A percentile compares a stretch with the other conserved stretches of the same genome.
Conservation (phyloP, 2,797 vertebrate genomes). For the Neosalanx taihuensis region DNA sequence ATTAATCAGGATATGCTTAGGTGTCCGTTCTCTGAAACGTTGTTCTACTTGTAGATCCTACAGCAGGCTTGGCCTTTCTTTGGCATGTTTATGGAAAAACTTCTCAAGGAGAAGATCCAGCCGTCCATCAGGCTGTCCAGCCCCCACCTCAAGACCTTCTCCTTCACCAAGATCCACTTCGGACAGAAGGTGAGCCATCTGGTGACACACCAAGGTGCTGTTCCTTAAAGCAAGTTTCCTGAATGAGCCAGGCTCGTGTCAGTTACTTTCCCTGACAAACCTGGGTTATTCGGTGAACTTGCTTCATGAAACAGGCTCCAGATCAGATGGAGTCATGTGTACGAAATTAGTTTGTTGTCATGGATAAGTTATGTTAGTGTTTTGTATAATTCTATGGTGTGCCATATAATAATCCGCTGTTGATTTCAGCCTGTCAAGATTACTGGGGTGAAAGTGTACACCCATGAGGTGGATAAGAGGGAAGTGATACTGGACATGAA, state of each 20-base stretch:
- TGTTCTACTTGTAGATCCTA: conserved; percentile 73
- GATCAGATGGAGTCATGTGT: too few species aligned
- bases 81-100: conserved; percentile 88
- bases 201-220: background rate
- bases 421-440: conserved; percentile 83
- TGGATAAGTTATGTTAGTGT: background rate
- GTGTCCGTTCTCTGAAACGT: background rate
- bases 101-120: conserved; percentile 85
- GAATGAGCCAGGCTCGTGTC: background rate
- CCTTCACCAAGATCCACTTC: conserved; percentile 90
- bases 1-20: background rate
- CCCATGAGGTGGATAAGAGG: conserved; percentile 80
- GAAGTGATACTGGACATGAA: conserved; percentile 88
- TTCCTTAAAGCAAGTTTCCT: too few species aligned
- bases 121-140: conserved; percentile 78
- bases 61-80: conserved; percentile 94
- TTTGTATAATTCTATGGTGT: background rate
- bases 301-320: too few species aligned
- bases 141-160: conserved; percentile 82
- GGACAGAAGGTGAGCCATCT: conserved; percentile 80
- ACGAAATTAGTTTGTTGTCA: too few species aligned
- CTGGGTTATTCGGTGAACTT: too few species aligned
- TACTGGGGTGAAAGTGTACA: conserved; percentile 84
- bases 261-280: background rate
- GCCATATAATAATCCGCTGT: background rate